phyloP scores from a whole-genome alignment of 2,797 vertebrate species.

The Acomys russatus region DNA sequence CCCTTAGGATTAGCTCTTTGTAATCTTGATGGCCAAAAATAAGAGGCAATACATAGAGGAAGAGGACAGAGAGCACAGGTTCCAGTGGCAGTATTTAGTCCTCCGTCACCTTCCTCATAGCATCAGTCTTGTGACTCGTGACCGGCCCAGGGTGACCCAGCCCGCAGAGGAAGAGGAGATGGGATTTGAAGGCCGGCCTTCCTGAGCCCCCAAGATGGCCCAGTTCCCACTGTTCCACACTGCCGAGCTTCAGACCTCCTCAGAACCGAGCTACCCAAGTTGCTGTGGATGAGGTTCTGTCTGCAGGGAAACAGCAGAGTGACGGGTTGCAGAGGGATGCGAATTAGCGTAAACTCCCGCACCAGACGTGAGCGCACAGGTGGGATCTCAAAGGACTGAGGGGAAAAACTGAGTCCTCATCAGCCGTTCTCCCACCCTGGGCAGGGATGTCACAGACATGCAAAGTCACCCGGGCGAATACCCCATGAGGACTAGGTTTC shows the following conservation, averaged over 20 bases:
- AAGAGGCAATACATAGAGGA: background rate
- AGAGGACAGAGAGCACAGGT: background rate
- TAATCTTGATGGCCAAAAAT: background rate
- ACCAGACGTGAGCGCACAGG: background rate
- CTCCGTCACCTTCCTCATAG: background rate
- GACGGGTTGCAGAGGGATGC: background rate
- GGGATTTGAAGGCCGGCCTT: background rate
- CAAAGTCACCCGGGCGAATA: background rate
- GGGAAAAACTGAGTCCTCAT: background rate
- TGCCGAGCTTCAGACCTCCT: background rate
- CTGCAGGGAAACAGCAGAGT: background rate
- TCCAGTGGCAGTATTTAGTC: background rate
- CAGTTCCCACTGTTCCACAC: background rate
- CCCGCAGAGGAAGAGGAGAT: fast-evolving
- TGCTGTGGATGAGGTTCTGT: background rate
- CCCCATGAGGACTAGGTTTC: background rate
- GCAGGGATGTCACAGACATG: background rate
- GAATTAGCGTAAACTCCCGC: background rate
- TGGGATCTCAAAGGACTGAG: background rate
- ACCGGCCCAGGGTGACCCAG: background rate
- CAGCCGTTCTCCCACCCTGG: background rate
- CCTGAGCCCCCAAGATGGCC: background rate
- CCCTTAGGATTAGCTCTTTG: background rate
- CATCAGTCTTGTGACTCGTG: background rate
- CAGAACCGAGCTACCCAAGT: fast-evolving